Percentiles rank a stretch among this genome's conserved stretches.
These are phyloP conservation scores for Galeopsomyia nigrocyanea DNA, from an alignment of 2,888 invertebrate species.

Conservation along the genomic window DNA sequence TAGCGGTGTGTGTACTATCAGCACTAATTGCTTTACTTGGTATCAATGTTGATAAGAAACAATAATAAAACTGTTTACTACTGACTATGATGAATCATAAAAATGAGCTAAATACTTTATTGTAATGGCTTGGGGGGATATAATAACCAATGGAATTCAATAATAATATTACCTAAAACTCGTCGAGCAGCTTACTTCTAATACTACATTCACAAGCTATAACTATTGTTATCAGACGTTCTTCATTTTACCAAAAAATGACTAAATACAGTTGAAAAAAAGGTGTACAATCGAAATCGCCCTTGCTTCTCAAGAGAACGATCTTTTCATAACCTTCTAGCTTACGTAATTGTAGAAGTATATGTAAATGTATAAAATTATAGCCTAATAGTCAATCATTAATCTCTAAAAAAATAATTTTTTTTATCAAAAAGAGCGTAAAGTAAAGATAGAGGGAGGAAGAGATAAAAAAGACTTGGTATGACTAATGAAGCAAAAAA, in stretches of 20 bases:
- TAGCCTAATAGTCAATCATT: conserved; percentile 33
- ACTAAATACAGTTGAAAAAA: conserved; percentile 29
- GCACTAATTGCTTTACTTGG: conserved; percentile 48
- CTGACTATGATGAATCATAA: conserved; percentile 43
- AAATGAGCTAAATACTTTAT: conserved; percentile 40
- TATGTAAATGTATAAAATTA: conserved; percentile 23
- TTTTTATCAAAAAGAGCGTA: conserved; percentile 1
- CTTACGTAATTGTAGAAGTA: conserved; percentile 32
- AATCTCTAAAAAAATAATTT: conserved; percentile 18
- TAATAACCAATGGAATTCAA: conserved; percentile 29
- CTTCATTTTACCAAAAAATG: conserved; percentile 37
- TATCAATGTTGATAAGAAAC: conserved; percentile 25
- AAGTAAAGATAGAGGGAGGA: conserved; percentile 12
- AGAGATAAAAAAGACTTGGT: conserved; percentile 16
- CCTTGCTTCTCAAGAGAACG: conserved; percentile 35
- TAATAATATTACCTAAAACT: conserved; percentile 44
- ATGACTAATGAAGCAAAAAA: conserved; percentile 9
- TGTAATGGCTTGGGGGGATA: conserved; percentile 33
- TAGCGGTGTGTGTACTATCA: conserved; percentile 45
- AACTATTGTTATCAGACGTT: conserved; percentile 39
- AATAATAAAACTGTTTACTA: conserved; percentile 37
- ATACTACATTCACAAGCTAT: conserved; percentile 46
- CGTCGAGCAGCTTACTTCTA: conserved; percentile 54
- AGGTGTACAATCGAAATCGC: conserved; percentile 20
- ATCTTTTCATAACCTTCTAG: conserved; percentile 38